Percentiles rank a stretch among this genome's conserved stretches.
Evolutionary conservation across 2,797 vertebrate genomes (phyloP).

Genomic region (Hydrophis major): DNA sequence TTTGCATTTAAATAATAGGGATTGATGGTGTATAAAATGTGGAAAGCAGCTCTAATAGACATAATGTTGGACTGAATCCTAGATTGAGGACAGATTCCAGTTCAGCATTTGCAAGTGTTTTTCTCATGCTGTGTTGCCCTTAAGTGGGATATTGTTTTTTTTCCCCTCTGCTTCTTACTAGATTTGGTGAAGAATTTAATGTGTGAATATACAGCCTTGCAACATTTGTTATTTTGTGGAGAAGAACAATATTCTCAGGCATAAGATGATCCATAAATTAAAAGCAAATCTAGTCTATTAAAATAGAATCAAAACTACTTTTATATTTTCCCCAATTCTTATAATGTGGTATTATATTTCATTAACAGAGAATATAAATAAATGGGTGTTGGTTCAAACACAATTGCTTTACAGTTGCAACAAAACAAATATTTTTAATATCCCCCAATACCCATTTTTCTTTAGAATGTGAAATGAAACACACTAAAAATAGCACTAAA

Average conservation of each 20-base stretch:
- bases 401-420: background rate
- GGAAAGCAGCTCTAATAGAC: background rate
- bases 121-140: background rate
- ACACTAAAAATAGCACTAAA: background rate
- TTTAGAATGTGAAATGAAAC: background rate
- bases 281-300: background rate
- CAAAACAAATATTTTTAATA: background rate
- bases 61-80: background rate
- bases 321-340: background rate
- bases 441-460: background rate
- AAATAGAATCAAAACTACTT: background rate
- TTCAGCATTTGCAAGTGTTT: background rate
- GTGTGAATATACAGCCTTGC: background rate
- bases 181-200: background rate
- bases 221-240: background rate
- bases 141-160: background rate
- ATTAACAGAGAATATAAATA: background rate
- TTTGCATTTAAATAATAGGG: conserved; percentile 13
- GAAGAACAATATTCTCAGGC: background rate
- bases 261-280: background rate
- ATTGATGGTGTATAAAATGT: background rate
- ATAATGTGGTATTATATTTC: background rate
- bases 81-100: background rate
- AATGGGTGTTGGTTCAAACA: background rate
- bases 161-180: background rate